Evolutionary conservation across 2,888 invertebrate species (phyloP), one percentile per base, ranked within the genome.

Genomic region (Leptinotarsa tumamoca): DNA sequence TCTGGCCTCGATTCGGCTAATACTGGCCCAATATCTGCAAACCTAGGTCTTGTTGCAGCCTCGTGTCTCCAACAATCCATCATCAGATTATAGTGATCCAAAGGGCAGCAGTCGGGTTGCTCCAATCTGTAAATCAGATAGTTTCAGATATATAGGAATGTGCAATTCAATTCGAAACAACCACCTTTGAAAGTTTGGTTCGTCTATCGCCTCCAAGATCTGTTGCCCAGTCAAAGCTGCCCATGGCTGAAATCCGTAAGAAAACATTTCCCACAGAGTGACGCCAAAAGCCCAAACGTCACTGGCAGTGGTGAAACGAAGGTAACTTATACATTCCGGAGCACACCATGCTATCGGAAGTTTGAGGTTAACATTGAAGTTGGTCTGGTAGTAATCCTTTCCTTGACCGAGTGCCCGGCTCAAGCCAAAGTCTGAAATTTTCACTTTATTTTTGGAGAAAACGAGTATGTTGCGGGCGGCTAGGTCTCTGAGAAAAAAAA

Each of bases 211-310:
- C 88, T 97, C 97, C 5, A 99, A 89, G 81, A 99, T 99, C 89
- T 98, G 97, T 81, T 96, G 95, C 0, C 89, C 89, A 0, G 96
- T 97, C 71, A 97, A 91, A 0, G 97, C 98, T 0, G 96, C 96
- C 99, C 99, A 99, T 0, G 99, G 99, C 88, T 98, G 98, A 87
- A 97, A 97, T 1, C 99, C 99, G 86, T 98, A 99, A 0, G 97
- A 97, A 88, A 99, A 99, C 96, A 99, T 97, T 89, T 99, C 99
- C 99, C 99, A 99, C 0, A 99, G 90, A n/a, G 98, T 97, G 10
- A 86, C 89, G 4, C 96, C 99, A 87, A 95, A 99, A 0, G 99
- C 97, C 99, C 99, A 99, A 0, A 98, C 97, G 87, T 99, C 99
- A 74, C 97, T 97, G 7, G 98, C 94, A 10, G 97, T 96, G 1